phyloP scores from a whole-genome alignment of 2,797 vertebrate species.

The Capromys pilorides region DNA sequence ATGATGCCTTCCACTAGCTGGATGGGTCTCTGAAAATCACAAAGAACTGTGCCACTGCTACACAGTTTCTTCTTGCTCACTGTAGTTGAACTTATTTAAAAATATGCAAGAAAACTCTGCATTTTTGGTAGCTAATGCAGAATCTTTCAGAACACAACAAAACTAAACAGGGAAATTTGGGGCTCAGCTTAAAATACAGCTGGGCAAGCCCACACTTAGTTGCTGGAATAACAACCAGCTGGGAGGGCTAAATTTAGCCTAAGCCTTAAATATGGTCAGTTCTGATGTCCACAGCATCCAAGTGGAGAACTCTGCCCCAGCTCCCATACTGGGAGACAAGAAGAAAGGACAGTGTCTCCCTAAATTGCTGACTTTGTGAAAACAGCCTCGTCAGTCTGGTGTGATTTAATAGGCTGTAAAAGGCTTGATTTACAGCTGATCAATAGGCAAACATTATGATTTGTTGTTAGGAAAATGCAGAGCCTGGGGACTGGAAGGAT shows the following conservation, averaged over 20 bases:
- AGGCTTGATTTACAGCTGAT: conserved; percentile 46
- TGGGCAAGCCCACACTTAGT: conserved; percentile 71
- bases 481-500: neutral
- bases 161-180: conserved; percentile 71
- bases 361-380: conserved; percentile 53
- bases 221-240: conserved; percentile 72
- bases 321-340: neutral
- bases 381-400: neutral
- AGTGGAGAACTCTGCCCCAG: neutral
- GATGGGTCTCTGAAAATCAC: neutral
- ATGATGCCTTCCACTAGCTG: neutral
- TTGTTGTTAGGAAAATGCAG: neutral
- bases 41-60: neutral
- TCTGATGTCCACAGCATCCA: conserved; percentile 8
- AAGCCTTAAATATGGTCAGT: conserved; percentile 62
- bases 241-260: conserved; percentile 72
- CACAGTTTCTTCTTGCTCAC: neutral
- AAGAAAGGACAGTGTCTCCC: conserved; percentile 5
- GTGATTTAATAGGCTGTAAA: conserved; percentile 60
- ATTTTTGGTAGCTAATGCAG: conserved; percentile 67
- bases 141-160: conserved; percentile 65
- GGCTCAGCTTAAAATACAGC: conserved; percentile 76
- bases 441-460: conserved; percentile 39
- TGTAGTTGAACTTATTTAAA: conserved; percentile 34
- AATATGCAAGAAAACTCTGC: conserved; percentile 41